Percentiles rank a stretch among this genome's conserved stretches.
phyloP scores from a whole-genome alignment of 2,797 vertebrate species.

The Columba guinea region DNA sequence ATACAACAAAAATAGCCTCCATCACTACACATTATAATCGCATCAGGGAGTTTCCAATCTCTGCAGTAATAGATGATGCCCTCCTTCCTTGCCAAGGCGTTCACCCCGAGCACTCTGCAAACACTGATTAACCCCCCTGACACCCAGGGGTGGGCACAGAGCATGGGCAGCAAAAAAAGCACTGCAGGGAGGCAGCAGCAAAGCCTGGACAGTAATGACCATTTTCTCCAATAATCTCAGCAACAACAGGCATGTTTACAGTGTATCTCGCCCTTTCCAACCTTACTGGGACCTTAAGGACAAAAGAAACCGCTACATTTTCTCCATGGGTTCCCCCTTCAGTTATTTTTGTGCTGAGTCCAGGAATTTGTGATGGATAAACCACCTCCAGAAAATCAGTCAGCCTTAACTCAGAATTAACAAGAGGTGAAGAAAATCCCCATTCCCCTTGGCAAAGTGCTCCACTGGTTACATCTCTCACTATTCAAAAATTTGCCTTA shows the following conservation, averaged over 20 bases:
- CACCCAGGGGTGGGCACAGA: background rate
- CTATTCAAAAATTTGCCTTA: background rate
- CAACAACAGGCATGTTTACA: background rate
- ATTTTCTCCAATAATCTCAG: background rate
- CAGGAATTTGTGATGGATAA: background rate
- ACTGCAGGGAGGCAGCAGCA: background rate
- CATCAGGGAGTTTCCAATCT: conserved; percentile 50
- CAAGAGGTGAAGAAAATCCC: background rate
- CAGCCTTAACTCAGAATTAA: background rate
- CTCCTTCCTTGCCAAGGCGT: background rate
- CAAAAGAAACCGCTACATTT: background rate
- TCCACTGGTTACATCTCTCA: background rate
- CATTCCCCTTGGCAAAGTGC: background rate
- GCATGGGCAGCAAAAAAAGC: background rate
- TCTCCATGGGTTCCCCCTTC: background rate
- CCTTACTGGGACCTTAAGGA: background rate
- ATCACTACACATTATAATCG: conserved; percentile 41
- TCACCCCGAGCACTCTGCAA: background rate
- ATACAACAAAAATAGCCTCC: conserved; percentile 65
- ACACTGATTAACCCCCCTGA: background rate
- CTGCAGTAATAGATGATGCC: conserved; percentile 4
- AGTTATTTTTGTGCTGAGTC: background rate
- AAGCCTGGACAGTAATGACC: background rate
- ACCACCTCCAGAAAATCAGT: background rate
- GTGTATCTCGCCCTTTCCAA: background rate